phyloP scores from a whole-genome alignment of 2,113 vertebrate species.

The Phainopepla nitens region DNA sequence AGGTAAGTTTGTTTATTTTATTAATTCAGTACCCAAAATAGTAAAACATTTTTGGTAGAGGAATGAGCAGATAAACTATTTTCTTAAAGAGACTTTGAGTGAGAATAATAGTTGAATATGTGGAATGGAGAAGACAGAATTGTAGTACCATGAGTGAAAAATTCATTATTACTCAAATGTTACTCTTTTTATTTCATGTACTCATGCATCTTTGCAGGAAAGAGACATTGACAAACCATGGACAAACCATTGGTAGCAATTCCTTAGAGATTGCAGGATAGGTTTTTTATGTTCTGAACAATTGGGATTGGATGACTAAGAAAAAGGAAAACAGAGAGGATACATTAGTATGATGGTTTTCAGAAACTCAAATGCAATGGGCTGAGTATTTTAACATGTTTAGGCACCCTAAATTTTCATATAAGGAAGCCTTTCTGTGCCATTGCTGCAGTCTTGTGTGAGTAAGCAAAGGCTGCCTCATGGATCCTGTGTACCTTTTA shows the following conservation, averaged over 20 bases:
- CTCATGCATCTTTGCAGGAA: not conserved
- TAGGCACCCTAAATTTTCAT: not conserved
- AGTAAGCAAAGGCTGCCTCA: not conserved
- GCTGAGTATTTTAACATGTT: not conserved
- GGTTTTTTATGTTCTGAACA: not conserved
- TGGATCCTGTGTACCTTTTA: not conserved
- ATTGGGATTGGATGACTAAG: not conserved
- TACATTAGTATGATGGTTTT: not conserved
- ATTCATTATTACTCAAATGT: not conserved
- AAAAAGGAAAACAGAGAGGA: not conserved
- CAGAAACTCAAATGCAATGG: not conserved
- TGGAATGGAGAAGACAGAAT: not conserved
- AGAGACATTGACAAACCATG: not conserved
- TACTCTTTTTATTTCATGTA: not conserved
- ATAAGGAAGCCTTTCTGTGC: not conserved
- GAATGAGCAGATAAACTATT: not conserved
- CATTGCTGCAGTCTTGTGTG: not conserved
- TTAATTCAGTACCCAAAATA: not conserved
- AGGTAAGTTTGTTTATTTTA: not conserved
- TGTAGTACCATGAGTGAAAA: not conserved
- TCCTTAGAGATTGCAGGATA: not conserved
- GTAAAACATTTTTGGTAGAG: not conserved
- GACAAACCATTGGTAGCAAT: not conserved
- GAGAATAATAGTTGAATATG: not conserved
- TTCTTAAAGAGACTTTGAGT: not conserved